Evolutionary conservation across 2,797 vertebrate species (phyloP), one percentile per base, ranked within the genome.

Genomic region (Acanthis flammea): DNA sequence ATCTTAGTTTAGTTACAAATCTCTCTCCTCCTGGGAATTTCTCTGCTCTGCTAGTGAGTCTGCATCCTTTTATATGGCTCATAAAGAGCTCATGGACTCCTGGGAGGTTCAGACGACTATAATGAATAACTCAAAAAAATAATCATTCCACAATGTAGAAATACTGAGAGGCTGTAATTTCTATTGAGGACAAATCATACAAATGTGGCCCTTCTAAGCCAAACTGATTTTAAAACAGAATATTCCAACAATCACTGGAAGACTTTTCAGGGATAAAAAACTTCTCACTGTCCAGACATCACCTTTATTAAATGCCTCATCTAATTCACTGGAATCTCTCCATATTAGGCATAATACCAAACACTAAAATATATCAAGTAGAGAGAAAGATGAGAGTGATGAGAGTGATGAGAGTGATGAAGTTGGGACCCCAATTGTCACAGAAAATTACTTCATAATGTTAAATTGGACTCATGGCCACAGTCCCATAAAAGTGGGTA

Each of bases 91-190:
- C 50, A 12, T 13, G 41, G 75, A 72, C 66, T 92, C 85, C 79
- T 81, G 79, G 67, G 85, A 75, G 41, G 66, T 92, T 94, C 70
- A 87, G 62, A 91, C 70, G 37, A 78, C 95, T 74, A 31, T 70
- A 81, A 92, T 88, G 65, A 94, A 88, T 91, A 90, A 92, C 79
- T 84, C 44, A 84, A 72, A 92, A 83, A 95, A 89, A 74, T 27
- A 94, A 90, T 91, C 19, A 86, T 70, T 94, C 51, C 44, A 70
- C 28, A 6, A 4, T 2, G 5, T 63, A 88, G 82, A 86, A 94
- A 88, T 81, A 84, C 44, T 23, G 68, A 78, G 75, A 92, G 54
- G 37, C 16, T 72, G 89, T 92, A 78, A 94, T 94, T 94, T 94
- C 87, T 80, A 33, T 8, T 86, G 92, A 95, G 76, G 85, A 88